Evolutionary conservation across 2,113 vertebrate genomes (phyloP), one percentile per base, ranked within the genome.

Genomic region (Lampris megalopsis): DNA sequence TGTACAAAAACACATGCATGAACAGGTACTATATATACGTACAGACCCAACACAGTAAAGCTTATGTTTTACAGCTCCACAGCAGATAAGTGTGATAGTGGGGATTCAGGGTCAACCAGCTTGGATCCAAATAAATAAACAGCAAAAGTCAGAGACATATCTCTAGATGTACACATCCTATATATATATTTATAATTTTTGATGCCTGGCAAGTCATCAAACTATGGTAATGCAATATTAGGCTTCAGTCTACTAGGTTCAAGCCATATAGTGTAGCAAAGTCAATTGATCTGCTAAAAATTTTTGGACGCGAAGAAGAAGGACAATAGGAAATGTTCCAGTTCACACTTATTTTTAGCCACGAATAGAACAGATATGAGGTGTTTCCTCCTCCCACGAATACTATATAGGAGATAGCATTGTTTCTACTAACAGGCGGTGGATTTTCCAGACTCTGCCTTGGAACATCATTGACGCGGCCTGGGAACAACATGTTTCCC

Each of bases 371-470:
- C 63, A 54, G 42, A 66, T 65, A 35, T 42, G 0, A 42, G 4
- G 36, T 63, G 24, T 24, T 24, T 24, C 8, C 47, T 37, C 65
- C 48, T 70, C 69, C 58, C 10, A 72, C 45, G 42, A 82, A 48
- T 62, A 7, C 56, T 66, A 71, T 81, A 71, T 71, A 65, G 11
- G 56, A 65, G 42, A 74, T 43, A 65, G 63, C 2, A 52, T 41
- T 36, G 64, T 52, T 69, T 59, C 68, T 73, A 77, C 76, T 64
- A 79, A 77, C 75, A 79, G 86, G 82, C 84, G 86, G 64, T 41
- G 48, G 69, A 68, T 88, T 82, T 90, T 90, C 84, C 86, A 84
- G 41, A 63, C 47, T 59, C 47, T 77, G 81, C 73, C 79, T 83
- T 73, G 82, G 82, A 82, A 81, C 64, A 76, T 63, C 71, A 71